Evolutionary conservation across 2,113 vertebrate genomes (phyloP).

Genomic region (Thalassoma bifasciatum): DNA sequence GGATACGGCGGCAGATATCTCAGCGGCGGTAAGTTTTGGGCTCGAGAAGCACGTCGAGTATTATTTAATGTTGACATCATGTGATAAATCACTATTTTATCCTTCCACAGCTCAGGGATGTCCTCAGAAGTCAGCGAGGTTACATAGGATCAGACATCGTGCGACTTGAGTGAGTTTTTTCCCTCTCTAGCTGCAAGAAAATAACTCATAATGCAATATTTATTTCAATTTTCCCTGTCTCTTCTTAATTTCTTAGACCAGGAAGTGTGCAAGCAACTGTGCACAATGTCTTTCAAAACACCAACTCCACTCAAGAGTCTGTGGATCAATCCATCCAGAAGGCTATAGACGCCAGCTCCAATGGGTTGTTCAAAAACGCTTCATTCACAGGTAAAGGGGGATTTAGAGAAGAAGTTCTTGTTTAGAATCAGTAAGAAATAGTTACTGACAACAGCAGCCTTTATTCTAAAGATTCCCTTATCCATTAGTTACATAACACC

Average conservation of each 20-base stretch:
- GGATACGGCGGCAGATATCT: conserved; percentile 32
- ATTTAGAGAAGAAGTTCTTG: too few species aligned
- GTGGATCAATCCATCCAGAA: not conserved
- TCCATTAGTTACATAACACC: too few species aligned
- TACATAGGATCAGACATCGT: conserved; percentile 71
- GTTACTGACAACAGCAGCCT: too few species aligned
- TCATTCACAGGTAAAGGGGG: too few species aligned
- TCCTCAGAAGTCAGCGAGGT: conserved; percentile 34
- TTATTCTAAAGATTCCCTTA: too few species aligned
- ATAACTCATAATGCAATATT: not conserved
- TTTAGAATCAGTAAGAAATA: too few species aligned
- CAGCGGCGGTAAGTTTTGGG: conserved; percentile 59
- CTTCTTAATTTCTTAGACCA: conserved; percentile 54
- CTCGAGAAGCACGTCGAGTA: conserved; percentile 69
- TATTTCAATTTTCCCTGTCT: not conserved
- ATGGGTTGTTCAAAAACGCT: too few species aligned
- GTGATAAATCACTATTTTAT: not conserved
- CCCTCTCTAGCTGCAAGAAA: conserved; percentile 1
- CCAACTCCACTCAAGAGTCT: conserved; percentile 9
- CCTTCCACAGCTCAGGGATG: conserved; percentile 58
- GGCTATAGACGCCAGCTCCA: conserved; percentile 6
- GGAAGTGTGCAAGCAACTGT: conserved; percentile 80
- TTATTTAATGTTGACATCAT: too few species aligned
- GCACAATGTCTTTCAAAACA: conserved; percentile 74
- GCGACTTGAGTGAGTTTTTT: conserved; percentile 70